Evolutionary conservation across 2,113 vertebrate genomes (phyloP).

Genomic region (Phrynocephalus versicolor): DNA sequence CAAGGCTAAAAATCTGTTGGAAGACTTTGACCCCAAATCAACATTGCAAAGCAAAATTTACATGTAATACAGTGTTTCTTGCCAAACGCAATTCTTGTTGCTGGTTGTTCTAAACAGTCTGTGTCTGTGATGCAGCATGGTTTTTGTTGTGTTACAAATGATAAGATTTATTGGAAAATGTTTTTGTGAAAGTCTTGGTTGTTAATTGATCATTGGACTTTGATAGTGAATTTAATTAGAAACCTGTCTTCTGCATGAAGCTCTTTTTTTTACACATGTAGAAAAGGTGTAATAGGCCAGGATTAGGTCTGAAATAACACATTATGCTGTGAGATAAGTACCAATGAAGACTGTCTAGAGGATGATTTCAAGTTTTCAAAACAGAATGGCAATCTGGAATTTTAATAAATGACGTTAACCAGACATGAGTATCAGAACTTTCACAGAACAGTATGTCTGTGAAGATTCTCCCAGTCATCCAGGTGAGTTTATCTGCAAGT

Average conservation of each 20-base stretch:
- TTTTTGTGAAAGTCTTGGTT: not conserved
- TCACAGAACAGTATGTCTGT: not conserved
- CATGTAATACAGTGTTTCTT: no score
- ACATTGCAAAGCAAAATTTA: not conserved
- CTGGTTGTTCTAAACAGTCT: not conserved
- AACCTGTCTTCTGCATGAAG: not conserved
- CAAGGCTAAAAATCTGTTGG: not conserved
- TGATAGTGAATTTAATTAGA: not conserved
- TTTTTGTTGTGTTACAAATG: not conserved
- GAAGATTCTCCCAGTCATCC: no score
- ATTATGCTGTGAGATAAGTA: not conserved
- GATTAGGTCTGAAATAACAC: not conserved
- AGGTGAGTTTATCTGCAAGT: no score
- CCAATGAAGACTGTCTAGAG: not conserved
- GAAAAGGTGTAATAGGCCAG: not conserved
- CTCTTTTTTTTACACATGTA: not conserved
- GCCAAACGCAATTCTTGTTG: not conserved
- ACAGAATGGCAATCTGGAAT: not conserved
- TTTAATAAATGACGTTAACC: not conserved
- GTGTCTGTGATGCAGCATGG: not conserved
- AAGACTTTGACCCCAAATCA: not conserved
- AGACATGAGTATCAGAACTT: not conserved
- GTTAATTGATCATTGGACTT: not conserved
- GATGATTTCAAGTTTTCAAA: not conserved
- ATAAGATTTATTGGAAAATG: not conserved